Percentiles rank a stretch among this genome's conserved stretches.
These are phyloP conservation scores for Tetramorium simillimum DNA, from an alignment of 1,140 invertebrate species.

Conservation along the genomic window DNA sequence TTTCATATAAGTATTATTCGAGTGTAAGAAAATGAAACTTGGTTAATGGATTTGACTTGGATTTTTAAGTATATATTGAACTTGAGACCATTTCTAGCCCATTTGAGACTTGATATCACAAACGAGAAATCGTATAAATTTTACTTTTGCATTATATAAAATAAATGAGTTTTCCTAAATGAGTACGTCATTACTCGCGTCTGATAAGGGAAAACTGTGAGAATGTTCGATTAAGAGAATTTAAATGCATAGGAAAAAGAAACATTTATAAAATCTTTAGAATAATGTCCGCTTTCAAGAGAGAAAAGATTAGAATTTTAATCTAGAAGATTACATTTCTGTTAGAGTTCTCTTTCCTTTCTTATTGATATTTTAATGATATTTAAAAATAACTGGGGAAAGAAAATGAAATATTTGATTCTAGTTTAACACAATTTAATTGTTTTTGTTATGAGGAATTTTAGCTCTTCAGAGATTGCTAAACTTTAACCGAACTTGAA, in stretches of 20 bases:
- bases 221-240: neutral
- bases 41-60: too few relatives aligned
- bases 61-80: too few relatives aligned
- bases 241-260: neutral
- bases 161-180: neutral
- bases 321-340: neutral
- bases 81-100: too few relatives aligned
- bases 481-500: neutral
- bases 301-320: neutral
- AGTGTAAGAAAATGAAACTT: too few relatives aligned
- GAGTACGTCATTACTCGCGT: neutral
- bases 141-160: neutral
- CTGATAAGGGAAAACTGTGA: neutral
- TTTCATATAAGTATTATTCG: too few relatives aligned
- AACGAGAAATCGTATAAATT: conserved; percentile 5
- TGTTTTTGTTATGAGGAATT: neutral
- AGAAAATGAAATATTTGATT: neutral
- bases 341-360: neutral
- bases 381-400: neutral
- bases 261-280: neutral
- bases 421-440: neutral
- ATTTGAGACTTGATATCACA: neutral
- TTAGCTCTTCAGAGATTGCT: neutral
- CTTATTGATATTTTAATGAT: neutral
- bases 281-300: neutral